Base-by-base conservation (phyloP, 2,113 vertebrate genomes). In the Hydropotes inermis region DNA sequence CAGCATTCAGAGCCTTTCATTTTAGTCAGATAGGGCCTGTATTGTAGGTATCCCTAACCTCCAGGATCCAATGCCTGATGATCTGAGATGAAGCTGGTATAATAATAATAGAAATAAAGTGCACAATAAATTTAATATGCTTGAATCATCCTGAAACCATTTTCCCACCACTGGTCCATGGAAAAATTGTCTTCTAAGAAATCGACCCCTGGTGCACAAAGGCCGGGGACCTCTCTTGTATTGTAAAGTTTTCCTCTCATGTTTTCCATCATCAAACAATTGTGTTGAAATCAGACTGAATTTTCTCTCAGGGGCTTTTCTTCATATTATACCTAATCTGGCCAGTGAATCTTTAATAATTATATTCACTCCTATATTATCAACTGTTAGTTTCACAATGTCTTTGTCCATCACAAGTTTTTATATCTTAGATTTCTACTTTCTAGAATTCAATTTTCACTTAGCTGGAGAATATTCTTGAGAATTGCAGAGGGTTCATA, bases 381-480 rank as follows among this genome's bases (percentile, higher is more conserved):
- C 39, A 50, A 70, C 1, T 45, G 30, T 82, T 60, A 78, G 13
- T 92, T 94, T 85, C 30, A 47, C 4, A 47, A 2, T 90, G 25
- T 43, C 36, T 94, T 91, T 92, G 17, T 79, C 87, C 45, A 84
- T 70, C 2, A 52, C 16, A 10, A 90, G 45, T 74, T 94, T 92
- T 90, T 92, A 55, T 84, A 47, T 87, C 30, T 96, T 87, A 55
- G 23, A 23, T 95, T 86, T 89, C 50, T 79, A 82, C 28, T 64
- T 90, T 55, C 16, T 90, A 87, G 36, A 85, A 90, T 74, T 95
- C 70, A 87, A 79, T 92, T 96, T 97, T 79, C 39, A 76, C 16
- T 89, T 78, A 88, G 15, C 52, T 74, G 28, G 33, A 95, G 50
- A 50, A 97, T 14, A 89, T 92, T 90, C 54, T 94, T 92, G 61